Evolutionary conservation across 2,888 invertebrate species (phyloP).

Genomic region (Margaritifera margaritifera): DNA sequence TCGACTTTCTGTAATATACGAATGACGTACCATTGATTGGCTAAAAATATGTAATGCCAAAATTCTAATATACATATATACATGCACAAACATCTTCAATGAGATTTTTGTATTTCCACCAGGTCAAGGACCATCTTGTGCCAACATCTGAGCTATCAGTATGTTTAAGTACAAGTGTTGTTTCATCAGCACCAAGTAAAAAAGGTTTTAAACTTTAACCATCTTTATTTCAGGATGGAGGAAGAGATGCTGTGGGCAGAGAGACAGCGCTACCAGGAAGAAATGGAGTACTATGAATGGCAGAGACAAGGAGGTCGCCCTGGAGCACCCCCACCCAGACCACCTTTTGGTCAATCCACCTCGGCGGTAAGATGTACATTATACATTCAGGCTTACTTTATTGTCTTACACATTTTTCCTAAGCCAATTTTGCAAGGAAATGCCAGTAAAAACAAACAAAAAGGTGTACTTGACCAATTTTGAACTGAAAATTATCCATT

Average conservation of each 20-base stretch:
- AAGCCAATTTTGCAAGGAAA: constrained; percentile 18
- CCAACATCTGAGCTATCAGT: too few species aligned
- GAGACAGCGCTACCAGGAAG: constrained; percentile 74
- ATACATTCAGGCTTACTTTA: background rate
- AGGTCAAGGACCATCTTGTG: too few species aligned
- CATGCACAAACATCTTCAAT: too few species aligned
- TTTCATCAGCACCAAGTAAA: too few species aligned
- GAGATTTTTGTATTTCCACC: too few species aligned
- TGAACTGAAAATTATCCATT: background rate
- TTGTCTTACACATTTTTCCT: too few species aligned
- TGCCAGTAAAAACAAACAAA: constrained; percentile 4
- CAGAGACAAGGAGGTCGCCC: constrained; percentile 55
- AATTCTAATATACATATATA: too few species aligned
- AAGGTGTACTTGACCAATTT: background rate
- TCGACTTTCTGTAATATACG: too few species aligned
- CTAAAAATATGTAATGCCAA: too few species aligned
- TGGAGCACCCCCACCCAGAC: constrained; percentile 49
- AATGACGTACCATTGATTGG: too few species aligned
- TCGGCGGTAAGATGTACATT: constrained; percentile 22
- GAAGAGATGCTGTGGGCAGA: constrained; percentile 95
- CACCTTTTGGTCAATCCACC: constrained; percentile 26
- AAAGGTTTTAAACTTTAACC: background rate
- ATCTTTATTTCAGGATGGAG: constrained; percentile 76
- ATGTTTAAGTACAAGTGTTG: too few species aligned
- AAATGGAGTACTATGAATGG: constrained; percentile 62